A percentile compares a stretch with the other conserved stretches of the same genome.
Conservation (phyloP, 2,888 invertebrate species). For the Harmothoe impar region DNA sequence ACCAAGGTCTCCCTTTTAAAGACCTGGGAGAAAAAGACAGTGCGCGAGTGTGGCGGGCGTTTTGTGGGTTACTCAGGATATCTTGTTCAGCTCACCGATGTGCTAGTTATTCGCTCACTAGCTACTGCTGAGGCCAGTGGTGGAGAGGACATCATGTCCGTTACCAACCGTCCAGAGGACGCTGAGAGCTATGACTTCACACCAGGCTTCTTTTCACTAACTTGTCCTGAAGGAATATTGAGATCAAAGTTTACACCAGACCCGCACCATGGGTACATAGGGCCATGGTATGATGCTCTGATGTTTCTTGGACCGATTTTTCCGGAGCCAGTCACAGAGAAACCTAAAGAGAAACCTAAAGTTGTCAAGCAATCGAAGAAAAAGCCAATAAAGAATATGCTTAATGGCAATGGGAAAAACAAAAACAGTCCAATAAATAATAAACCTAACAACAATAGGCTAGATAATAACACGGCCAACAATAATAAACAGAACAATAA, state of each 20-base stretch:
- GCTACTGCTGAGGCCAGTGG: constrained; percentile 63
- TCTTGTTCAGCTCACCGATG: background rate
- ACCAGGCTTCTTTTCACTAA: constrained; percentile 67
- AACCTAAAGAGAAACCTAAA: background rate
- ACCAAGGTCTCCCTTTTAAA: background rate
- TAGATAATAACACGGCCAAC: too few species aligned
- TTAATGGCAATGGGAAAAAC: too few species aligned
- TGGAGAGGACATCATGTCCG: constrained; percentile 70
- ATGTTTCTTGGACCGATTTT: background rate
- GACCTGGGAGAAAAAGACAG: background rate
- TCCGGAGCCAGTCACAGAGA: background rate
- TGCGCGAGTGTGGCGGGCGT: background rate
- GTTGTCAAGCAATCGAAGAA: background rate
- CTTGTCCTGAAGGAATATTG: background rate
- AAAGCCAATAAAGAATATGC: too few species aligned
- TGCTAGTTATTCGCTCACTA: background rate
- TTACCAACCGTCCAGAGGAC: constrained; percentile 71
- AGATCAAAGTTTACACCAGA: background rate
- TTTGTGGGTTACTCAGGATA: background rate
- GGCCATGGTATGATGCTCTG: background rate
- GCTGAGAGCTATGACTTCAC: constrained; percentile 69
- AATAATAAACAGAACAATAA: too few species aligned
- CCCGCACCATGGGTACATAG: background rate
- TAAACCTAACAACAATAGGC: too few species aligned
- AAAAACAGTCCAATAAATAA: too few species aligned